Evolutionary conservation across 2,113 vertebrate genomes (phyloP).

Genomic region (Thunnus thynnus): DNA sequence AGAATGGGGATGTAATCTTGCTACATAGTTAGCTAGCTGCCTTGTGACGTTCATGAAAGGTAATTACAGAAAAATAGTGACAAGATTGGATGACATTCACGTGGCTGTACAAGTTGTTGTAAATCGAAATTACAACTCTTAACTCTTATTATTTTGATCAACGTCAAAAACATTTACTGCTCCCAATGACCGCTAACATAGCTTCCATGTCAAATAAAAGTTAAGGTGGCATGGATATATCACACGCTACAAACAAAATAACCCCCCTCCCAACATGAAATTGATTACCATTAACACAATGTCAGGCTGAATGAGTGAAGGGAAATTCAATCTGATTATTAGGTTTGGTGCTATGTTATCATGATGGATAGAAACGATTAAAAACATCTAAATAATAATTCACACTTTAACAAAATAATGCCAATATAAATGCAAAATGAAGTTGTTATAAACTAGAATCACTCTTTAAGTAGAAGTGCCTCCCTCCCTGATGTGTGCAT

Average conservation of each 20-base stretch:
- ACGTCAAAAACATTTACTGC: too few relatives aligned
- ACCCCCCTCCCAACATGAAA: too few relatives aligned
- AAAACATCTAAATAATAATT: neutral
- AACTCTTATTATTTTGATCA: too few relatives aligned
- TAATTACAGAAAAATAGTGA: neutral
- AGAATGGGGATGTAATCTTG: neutral
- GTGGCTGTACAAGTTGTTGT: neutral
- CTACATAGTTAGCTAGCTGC: neutral
- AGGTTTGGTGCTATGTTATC: neutral
- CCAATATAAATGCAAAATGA: neutral
- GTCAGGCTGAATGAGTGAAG: too few relatives aligned
- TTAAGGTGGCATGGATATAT: too few relatives aligned
- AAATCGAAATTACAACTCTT: neutral
- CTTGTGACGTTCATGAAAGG: too few relatives aligned
- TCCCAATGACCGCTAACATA: too few relatives aligned
- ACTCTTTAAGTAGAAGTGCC: constrained; percentile 5
- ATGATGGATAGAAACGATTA: neutral
- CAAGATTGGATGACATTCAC: neutral
- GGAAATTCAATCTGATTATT: neutral
- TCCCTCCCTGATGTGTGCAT: constrained; percentile 14
- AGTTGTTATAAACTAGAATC: constrained; percentile 16
- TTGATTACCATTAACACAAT: too few relatives aligned
- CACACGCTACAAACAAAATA: too few relatives aligned
- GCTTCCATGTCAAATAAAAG: neutral
- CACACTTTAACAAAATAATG: neutral